Evolutionary conservation across 2,888 invertebrate genomes (phyloP).

Genomic region (Agrochola circellaris): DNA sequence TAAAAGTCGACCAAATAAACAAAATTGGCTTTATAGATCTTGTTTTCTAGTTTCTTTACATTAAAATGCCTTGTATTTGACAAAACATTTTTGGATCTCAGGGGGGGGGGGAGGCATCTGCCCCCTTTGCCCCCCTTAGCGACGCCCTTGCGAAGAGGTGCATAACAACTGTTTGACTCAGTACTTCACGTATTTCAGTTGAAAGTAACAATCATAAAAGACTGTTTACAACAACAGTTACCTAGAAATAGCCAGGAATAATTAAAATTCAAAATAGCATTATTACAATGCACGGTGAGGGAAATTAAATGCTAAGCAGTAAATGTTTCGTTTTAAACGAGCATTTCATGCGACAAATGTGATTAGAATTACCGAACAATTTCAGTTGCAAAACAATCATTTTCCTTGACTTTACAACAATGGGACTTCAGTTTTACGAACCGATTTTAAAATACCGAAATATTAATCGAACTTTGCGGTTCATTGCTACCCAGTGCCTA

Average conservation of each 20-base stretch:
- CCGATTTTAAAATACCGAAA: too few species aligned
- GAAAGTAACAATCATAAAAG: neutral
- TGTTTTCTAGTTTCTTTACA: too few species aligned
- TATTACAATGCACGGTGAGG: neutral
- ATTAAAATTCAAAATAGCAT: neutral
- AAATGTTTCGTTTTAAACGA: neutral
- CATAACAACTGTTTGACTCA: too few species aligned
- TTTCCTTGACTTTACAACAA: neutral
- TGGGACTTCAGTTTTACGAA: too few species aligned
- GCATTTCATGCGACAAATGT: too few species aligned
- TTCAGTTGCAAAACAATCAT: neutral
- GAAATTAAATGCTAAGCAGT: neutral
- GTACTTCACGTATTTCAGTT: constrained; percentile 7
- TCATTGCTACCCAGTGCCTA: neutral
- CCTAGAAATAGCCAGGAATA: constrained; percentile 1
- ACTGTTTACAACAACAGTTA: neutral
- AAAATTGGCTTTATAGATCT: too few species aligned
- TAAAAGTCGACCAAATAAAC: too few species aligned
- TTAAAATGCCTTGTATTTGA: too few species aligned
- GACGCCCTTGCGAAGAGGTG: too few species aligned
- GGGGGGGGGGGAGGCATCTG: too few species aligned
- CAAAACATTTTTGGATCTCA: too few species aligned
- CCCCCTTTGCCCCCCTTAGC: too few species aligned
- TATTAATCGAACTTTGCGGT: neutral
- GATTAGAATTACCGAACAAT: neutral